phyloP scores from a whole-genome alignment of 2,113 vertebrate genomes.

The Mesocricetus auratus region DNA sequence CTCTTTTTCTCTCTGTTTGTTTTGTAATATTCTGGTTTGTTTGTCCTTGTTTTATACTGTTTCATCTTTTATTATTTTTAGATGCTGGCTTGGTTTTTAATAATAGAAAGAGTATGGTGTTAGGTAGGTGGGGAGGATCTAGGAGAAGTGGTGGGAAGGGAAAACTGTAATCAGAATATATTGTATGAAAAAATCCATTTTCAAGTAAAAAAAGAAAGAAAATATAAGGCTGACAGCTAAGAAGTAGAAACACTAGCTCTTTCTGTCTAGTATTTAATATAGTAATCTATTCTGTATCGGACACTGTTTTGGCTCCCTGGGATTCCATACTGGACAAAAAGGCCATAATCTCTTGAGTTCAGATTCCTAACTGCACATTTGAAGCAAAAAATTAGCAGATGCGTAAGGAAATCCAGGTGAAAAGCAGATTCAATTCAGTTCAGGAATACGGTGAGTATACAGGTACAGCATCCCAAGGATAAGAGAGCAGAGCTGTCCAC shows the following conservation, averaged over 20 bases:
- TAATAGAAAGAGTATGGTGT: background rate
- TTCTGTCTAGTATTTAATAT: background rate
- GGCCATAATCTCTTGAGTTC: background rate
- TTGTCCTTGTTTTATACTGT: background rate
- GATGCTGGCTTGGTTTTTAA: background rate
- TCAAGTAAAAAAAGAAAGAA: background rate
- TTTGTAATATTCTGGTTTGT: background rate
- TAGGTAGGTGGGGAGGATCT: background rate
- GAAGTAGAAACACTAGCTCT: background rate
- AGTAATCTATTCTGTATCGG: background rate
- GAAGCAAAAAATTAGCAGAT: background rate
- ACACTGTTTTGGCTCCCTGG: background rate
- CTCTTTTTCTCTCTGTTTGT: background rate
- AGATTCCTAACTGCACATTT: background rate
- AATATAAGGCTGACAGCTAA: background rate
- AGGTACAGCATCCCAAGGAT: background rate
- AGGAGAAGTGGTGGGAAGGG: background rate
- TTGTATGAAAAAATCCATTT: background rate
- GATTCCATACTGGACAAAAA: background rate
- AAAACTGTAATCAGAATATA: background rate
- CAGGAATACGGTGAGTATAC: background rate
- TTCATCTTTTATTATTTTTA: background rate
- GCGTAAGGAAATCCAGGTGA: background rate
- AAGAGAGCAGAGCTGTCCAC: background rate
- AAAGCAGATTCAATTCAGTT: background rate